Evolutionary conservation across 2,888 invertebrate genomes (phyloP).

Genomic region (Dysmachus trigonus): DNA sequence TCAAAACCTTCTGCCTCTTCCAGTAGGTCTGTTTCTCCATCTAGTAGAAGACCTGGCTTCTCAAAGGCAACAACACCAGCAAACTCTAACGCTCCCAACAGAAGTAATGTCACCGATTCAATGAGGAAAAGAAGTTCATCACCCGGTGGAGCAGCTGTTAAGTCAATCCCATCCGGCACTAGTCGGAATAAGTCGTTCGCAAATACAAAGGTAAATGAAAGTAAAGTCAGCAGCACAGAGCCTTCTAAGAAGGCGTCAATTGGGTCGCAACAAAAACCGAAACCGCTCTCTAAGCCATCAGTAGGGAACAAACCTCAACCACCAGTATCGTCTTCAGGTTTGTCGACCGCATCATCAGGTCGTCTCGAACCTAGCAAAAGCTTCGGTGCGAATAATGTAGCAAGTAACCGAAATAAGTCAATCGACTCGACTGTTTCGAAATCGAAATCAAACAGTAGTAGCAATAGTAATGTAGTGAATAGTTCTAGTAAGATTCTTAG

Average conservation of each 20-base stretch:
- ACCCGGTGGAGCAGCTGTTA: constrained; percentile 43
- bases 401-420: constrained; percentile 32
- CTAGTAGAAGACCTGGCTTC: constrained; percentile 23
- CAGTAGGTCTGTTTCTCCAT: constrained; percentile 42
- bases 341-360: constrained; percentile 28
- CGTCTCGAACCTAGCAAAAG: constrained; percentile 13
- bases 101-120: constrained; percentile 45
- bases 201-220: not conserved
- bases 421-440: constrained; percentile 22
- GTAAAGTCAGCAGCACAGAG: not conserved
- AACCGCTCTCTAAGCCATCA: constrained; percentile 55
- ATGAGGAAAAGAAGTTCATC: constrained; percentile 52
- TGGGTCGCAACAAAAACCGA: constrained; percentile 49
- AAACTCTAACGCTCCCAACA: constrained; percentile 45
- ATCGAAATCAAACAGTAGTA: constrained; percentile 16
- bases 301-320: constrained; percentile 52
- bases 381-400: constrained; percentile 30
- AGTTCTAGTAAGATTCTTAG: constrained; percentile 43
- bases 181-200: not conserved
- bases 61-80: constrained; percentile 45
- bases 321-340: not conserved
- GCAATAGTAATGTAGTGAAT: constrained; percentile 42
- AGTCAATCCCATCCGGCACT: not conserved
- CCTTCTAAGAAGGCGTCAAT: not conserved
- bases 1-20: not conserved